Conservation (phyloP, 2,888 invertebrate genomes). For the Chymomyza fuscimana region DNA sequence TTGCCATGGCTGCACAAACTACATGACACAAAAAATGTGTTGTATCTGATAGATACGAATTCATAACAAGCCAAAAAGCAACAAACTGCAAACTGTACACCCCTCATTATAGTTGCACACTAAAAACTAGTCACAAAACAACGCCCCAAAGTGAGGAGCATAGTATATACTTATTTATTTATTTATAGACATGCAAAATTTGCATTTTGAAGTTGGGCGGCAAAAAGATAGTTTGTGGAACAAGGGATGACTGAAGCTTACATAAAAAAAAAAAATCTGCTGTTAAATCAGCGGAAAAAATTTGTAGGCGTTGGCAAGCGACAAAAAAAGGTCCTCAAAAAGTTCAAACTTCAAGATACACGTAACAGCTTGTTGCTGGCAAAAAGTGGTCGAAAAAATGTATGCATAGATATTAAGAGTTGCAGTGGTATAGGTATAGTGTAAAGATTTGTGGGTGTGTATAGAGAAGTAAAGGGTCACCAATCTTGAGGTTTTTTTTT, state of each 20-base stretch:
- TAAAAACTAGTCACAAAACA: neutral
- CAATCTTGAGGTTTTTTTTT: too few species aligned
- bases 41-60: slow-evolving; percentile 60
- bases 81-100: slow-evolving; percentile 28
- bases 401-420: too few species aligned
- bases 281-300: slow-evolving; percentile 68
- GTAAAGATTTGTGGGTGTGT: too few species aligned
- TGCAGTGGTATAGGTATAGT: too few species aligned
- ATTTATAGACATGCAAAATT: slow-evolving; percentile 44
- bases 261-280: slow-evolving; percentile 61
- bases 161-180: neutral
- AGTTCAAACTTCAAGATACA: too few species aligned
- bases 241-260: slow-evolving; percentile 34
- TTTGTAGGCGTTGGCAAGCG: slow-evolving; percentile 36
- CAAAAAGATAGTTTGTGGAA: neutral
- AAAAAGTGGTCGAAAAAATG: too few species aligned
- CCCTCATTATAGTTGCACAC: neutral
- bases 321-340: neutral
- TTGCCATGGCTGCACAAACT: slow-evolving; percentile 61
- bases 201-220: slow-evolving; percentile 55
- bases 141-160: neutral
- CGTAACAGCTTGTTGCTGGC: too few species aligned
- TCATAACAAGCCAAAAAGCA: slow-evolving; percentile 54
- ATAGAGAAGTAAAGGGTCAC: too few species aligned
- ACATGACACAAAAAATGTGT: neutral